phyloP scores from a whole-genome alignment of 2,888 invertebrate genomes.

The Artemia sinica region DNA sequence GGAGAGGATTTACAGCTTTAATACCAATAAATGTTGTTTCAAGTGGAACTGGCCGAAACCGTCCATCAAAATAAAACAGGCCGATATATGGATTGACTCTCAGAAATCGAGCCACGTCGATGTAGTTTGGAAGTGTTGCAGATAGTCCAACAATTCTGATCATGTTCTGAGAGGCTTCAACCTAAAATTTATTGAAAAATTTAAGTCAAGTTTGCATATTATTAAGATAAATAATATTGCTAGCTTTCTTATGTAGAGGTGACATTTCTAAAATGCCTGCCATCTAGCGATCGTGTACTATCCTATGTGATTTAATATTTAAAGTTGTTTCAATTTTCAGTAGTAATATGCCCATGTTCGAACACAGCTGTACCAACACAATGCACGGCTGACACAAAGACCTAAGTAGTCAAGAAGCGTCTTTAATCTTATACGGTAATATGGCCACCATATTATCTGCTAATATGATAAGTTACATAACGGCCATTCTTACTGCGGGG shows the following conservation, averaged over 20 bases:
- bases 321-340: too few relatives aligned
- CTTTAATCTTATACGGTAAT: too few relatives aligned
- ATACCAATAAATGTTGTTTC: slow-evolving; percentile 78
- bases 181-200: slow-evolving; percentile 31
- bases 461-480: too few relatives aligned
- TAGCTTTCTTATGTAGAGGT: not conserved
- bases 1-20: slow-evolving; percentile 45
- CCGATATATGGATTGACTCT: slow-evolving; percentile 80
- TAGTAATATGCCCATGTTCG: too few relatives aligned
- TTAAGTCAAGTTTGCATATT: not conserved
- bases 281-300: not conserved
- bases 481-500: too few relatives aligned
- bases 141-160: slow-evolving; percentile 91
- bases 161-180: slow-evolving; percentile 78
- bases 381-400: too few relatives aligned
- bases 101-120: slow-evolving; percentile 85
- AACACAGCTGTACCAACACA: too few relatives aligned
- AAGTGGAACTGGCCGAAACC: slow-evolving; percentile 87
- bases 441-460: too few relatives aligned
- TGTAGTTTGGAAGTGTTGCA: slow-evolving; percentile 91
- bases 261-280: not conserved
- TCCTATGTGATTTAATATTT: not conserved
- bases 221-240: not conserved
- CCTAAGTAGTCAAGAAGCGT: too few relatives aligned
- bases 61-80: slow-evolving; percentile 79